Conservation (phyloP, 2,797 vertebrate genomes). For the Salmo trutta region DNA sequence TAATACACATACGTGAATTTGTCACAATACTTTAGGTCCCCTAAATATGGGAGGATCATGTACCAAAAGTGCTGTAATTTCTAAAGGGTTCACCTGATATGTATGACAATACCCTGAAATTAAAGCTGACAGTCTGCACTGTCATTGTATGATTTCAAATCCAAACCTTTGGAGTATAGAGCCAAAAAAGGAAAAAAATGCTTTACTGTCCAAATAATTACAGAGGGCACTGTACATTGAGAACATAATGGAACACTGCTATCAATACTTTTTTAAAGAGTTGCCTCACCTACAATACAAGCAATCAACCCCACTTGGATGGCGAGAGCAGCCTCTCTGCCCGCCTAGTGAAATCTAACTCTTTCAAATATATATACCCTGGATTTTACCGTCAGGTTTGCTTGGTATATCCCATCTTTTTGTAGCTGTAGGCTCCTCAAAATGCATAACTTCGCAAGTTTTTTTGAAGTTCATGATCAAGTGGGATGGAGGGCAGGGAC, state of each 20-base stretch:
- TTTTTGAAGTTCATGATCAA: slow-evolving; percentile 60
- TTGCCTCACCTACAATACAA: neutral
- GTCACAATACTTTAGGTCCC: too few relatives aligned
- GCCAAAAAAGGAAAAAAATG: too few relatives aligned
- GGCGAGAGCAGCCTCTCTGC: slow-evolving; percentile 3
- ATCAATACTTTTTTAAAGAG: neutral
- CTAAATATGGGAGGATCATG: too few relatives aligned
- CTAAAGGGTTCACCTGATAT: too few relatives aligned
- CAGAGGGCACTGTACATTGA: neutral
- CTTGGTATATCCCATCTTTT: slow-evolving; percentile 33
- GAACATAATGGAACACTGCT: neutral
- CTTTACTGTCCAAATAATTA: too few relatives aligned
- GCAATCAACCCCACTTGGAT: neutral
- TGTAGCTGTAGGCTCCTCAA: slow-evolving; percentile 34
- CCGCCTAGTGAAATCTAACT: neutral
- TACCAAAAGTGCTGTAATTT: too few relatives aligned
- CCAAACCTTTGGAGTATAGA: too few relatives aligned
- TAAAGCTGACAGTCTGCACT: too few relatives aligned
- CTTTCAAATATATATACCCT: neutral
- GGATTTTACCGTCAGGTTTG: slow-evolving; percentile 46
- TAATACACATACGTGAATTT: too few relatives aligned
- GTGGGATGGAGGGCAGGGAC: slow-evolving; percentile 62
- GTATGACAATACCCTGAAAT: too few relatives aligned
- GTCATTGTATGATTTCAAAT: too few relatives aligned
- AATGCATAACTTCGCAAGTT: slow-evolving; percentile 59